Base-by-base conservation (phyloP, 1,140 invertebrate species). In the Mya arenaria region DNA sequence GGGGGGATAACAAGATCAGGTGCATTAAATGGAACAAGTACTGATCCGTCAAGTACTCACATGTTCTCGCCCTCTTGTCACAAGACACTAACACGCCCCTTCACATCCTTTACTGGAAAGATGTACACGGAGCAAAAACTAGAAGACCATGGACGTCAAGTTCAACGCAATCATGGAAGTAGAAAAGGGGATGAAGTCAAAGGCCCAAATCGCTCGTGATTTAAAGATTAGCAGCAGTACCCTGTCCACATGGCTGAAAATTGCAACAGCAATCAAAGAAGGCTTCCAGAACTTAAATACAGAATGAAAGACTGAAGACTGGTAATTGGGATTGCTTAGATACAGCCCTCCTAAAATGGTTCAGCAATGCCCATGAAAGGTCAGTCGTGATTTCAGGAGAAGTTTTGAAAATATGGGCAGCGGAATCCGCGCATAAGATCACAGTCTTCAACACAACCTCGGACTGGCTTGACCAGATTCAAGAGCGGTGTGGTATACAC, bases 241-340 rank as follows among this genome's bases (percentile, higher is more conserved):
- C 10, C 44, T 82, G 1, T 73, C 55, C 34, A 73, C 68, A n/a
- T 82, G 68, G 79, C 5, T 82, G 32, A 82, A 82, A 73, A 73
- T 63, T 13, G 13, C n/a, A 15, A 62, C 39, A 5, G 19, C 36
- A 73, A 55, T 72, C 44, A 23, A 74, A 74, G 41, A n/a, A 36
- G 36, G 69, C 37, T 1, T 73, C 17, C 13, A 65, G 32, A 65
- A 65, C 8, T 65, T 30, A 34, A 34, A 34, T 28, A 28, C 56
- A 48, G n/a, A 48, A 10, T n/a, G 44, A 48, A 48, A n/a, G n/a
- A n/a, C 28, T 62, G 30, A 39, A 48, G 44, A 13, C 32, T 25
- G 34, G 55, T 28, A 19, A 8, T 25, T 56, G 48, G 37, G 55
- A 60, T 37, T 55, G 44, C 19, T 13, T 75, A 13, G 56, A n/a